Evolutionary conservation across 2,888 invertebrate species (phyloP).

Genomic region (Troglohyphantes excavatus): DNA sequence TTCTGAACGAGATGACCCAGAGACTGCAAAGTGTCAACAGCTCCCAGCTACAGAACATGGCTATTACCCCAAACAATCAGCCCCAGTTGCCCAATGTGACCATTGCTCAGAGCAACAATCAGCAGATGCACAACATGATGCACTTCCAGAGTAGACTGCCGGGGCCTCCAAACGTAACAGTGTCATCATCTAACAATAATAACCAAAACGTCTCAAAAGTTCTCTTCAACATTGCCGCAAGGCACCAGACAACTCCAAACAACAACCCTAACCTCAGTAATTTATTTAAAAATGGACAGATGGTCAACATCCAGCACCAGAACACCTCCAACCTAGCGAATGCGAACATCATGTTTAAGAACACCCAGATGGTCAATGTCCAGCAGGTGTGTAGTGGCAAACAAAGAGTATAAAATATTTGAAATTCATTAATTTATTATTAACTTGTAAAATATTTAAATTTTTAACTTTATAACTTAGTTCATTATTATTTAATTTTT

Average conservation of each 20-base stretch:
- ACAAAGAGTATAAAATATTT: too few species aligned
- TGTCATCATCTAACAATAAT: too few species aligned
- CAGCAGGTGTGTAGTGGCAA: too few species aligned
- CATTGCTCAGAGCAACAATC: neutral
- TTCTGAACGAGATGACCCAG: too few species aligned
- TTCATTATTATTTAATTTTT: too few species aligned
- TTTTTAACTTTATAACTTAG: too few species aligned
- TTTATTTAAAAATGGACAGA: neutral
- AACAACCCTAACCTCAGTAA: neutral
- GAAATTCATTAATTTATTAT: too few species aligned
- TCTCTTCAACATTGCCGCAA: neutral
- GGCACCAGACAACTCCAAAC: neutral
- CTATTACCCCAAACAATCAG: too few species aligned
- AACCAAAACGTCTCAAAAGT: slow-evolving; percentile 38
- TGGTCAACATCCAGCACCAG: neutral
- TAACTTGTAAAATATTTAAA: too few species aligned
- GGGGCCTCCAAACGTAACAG: slow-evolving; percentile 44
- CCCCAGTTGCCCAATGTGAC: too few species aligned
- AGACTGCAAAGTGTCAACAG: too few species aligned
- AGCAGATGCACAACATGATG: neutral
- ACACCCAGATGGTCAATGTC: slow-evolving; percentile 13
- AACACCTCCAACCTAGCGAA: neutral
- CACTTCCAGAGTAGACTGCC: neutral
- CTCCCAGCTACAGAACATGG: too few species aligned
- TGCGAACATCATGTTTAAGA: slow-evolving; percentile 11